phyloP scores from a whole-genome alignment of 2,113 vertebrate species.

The Phaetusa simplex region DNA sequence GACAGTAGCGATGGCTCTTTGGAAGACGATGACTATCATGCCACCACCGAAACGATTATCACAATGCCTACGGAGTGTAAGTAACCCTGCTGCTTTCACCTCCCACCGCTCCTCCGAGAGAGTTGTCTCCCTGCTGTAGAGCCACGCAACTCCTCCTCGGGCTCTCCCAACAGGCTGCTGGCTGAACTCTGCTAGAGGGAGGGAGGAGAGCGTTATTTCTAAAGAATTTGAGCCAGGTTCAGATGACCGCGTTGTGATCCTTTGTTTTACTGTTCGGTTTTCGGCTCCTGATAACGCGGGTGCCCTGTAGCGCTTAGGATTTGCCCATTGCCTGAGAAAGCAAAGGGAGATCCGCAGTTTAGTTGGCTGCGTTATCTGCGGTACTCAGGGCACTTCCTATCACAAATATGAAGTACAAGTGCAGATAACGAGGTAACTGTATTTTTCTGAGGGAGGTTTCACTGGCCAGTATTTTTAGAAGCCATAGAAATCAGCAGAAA shows the following conservation, averaged over 20 bases:
- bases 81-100: slow-evolving; percentile 69
- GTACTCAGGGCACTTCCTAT: neutral
- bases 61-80: slow-evolving; percentile 94
- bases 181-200: slow-evolving; percentile 53
- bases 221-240: slow-evolving; percentile 62
- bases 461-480: neutral
- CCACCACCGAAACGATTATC: slow-evolving; percentile 93
- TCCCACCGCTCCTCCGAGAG: slow-evolving; percentile 45
- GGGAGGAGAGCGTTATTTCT: slow-evolving; percentile 48
- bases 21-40: slow-evolving; percentile 97
- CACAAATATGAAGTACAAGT: neutral
- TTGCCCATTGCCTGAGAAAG: slow-evolving; percentile 16
- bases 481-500: neutral
- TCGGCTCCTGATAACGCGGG: neutral
- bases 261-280: slow-evolving; percentile 24
- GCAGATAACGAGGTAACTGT: neutral
- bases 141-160: slow-evolving; percentile 72
- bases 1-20: slow-evolving; percentile 86
- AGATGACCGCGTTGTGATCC: neutral
- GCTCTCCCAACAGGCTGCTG: slow-evolving; percentile 73
- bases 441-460: neutral
- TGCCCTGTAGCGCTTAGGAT: neutral
- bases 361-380: neutral
- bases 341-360: slow-evolving; percentile 13
- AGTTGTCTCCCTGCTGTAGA: slow-evolving; percentile 65